Evolutionary conservation across 2,888 invertebrate genomes (phyloP).

Genomic region (Corythucha ciliata): DNA sequence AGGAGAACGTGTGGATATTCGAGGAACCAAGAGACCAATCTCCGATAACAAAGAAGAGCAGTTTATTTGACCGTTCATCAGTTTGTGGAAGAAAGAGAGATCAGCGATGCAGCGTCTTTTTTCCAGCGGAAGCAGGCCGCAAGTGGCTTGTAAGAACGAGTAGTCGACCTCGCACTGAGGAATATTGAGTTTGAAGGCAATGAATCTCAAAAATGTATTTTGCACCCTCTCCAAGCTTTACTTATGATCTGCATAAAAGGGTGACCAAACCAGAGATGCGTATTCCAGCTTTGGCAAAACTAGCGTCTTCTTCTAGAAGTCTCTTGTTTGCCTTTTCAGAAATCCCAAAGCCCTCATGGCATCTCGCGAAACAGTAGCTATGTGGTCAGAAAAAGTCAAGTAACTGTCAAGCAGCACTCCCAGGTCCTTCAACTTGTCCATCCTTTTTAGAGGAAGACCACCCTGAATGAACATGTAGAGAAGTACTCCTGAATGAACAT

Average conservation of each 20-base stretch:
- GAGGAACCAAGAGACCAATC: not conserved
- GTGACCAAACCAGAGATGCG: constrained; percentile 7
- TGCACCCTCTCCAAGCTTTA: not conserved
- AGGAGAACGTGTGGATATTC: not conserved
- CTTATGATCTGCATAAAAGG: constrained; percentile 3
- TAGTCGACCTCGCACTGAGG: not conserved
- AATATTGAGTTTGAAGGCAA: not conserved
- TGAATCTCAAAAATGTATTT: not conserved
- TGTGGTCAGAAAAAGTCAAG: not conserved
- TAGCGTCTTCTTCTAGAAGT: not conserved
- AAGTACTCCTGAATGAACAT: too few species aligned
- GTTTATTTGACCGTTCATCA: not conserved
- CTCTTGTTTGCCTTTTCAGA: not conserved
- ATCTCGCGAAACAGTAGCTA: not conserved
- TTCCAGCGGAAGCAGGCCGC: not conserved
- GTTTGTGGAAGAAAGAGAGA: not conserved
- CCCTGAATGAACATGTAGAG: too few species aligned
- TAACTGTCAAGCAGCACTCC: not conserved
- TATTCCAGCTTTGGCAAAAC: constrained; percentile 7
- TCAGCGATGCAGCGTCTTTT: not conserved
- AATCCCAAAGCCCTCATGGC: constrained; percentile 6
- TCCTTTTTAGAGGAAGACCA: not conserved
- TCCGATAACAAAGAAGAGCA: not conserved
- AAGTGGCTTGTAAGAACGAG: not conserved
- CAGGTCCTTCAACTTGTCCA: not conserved